Percentiles rank a stretch among this genome's conserved stretches.
Conservation (phyloP, 2,888 invertebrate genomes). For the Rhingia campestris region DNA sequence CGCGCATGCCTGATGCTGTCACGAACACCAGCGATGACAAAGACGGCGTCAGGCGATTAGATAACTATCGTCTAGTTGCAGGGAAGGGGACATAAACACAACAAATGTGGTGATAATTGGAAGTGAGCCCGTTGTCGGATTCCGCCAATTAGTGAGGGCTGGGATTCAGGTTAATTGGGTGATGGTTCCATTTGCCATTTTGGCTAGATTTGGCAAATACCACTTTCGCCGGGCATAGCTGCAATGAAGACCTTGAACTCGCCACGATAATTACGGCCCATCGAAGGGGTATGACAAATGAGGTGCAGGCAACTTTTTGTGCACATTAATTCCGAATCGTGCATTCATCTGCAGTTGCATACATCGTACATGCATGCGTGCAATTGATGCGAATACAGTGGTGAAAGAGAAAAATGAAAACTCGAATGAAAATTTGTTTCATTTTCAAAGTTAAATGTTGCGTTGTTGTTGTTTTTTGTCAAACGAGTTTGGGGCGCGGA, state of each 20-base stretch:
- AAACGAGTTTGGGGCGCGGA: not conserved
- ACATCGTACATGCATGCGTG: conserved; percentile 4
- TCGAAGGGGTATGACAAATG: not conserved
- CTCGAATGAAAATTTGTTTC: conserved; percentile 22
- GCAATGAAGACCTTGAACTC: conserved; percentile 63
- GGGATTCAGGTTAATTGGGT: conserved; percentile 42
- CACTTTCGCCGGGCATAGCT: conserved; percentile 30
- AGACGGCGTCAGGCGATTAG: conserved; percentile 6
- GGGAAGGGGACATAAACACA: not conserved
- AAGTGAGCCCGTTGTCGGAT: conserved; percentile 6
- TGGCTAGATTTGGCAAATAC: conserved; percentile 8
- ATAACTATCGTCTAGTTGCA: conserved; percentile 13
- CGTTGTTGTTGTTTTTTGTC: not conserved
- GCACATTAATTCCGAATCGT: conserved; percentile 18
- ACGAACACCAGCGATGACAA: no score
- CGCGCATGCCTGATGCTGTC: not conserved
- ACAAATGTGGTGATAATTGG: not conserved
- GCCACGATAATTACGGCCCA: conserved; percentile 6
- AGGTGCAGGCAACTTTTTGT: conserved; percentile 19
- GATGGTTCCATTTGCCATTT: conserved; percentile 10
- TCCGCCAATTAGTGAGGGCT: conserved; percentile 29
- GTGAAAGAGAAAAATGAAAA: conserved; percentile 21
- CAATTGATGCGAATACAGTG: conserved; percentile 35
- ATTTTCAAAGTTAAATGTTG: conserved; percentile 58
- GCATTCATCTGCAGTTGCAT: conserved; percentile 20